Evolutionary conservation across 1,140 invertebrate species (phyloP).

Genomic region (Ceratina japonica): DNA sequence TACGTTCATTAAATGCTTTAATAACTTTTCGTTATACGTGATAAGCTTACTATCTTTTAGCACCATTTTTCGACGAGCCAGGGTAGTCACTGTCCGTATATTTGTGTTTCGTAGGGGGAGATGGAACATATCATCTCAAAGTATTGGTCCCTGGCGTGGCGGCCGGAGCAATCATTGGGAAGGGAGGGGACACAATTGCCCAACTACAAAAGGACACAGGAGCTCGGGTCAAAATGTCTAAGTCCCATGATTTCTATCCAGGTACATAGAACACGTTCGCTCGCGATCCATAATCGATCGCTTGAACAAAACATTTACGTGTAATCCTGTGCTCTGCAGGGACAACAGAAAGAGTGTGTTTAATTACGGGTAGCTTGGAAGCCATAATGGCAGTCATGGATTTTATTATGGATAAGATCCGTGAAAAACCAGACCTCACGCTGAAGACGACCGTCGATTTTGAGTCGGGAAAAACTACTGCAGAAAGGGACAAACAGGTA

Average conservation of each 20-base stretch:
- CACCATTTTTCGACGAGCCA: not conserved
- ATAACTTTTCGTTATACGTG: not conserved
- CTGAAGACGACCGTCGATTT: conserved; percentile 85
- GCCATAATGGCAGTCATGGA: conserved; percentile 96
- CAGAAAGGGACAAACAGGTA: conserved; percentile 90
- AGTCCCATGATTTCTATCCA: conserved; percentile 98
- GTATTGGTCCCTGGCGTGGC: conserved; percentile 97
- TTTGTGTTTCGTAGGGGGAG: conserved; percentile 80
- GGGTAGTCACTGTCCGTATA: not conserved
- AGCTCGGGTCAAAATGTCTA: conserved; percentile 98
- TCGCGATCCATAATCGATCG: not conserved
- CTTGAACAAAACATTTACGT: not conserved
- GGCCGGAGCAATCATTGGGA: conserved; percentile 98
- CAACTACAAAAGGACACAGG: conserved; percentile 97
- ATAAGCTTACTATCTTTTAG: too few relatives aligned
- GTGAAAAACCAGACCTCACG: conserved; percentile 97
- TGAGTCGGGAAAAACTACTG: conserved; percentile 85
- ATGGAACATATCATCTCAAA: conserved; percentile 95
- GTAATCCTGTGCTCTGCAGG: conserved; percentile 81
- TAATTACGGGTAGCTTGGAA: conserved; percentile 96
- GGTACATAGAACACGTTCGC: conserved; percentile 80
- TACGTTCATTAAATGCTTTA: not conserved
- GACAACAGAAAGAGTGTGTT: conserved; percentile 97
- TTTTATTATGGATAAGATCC: conserved; percentile 99
- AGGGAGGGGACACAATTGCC: conserved; percentile 98